Base-by-base conservation (phyloP, 2,113 vertebrate species). In the Chlamydotis undulata region DNA sequence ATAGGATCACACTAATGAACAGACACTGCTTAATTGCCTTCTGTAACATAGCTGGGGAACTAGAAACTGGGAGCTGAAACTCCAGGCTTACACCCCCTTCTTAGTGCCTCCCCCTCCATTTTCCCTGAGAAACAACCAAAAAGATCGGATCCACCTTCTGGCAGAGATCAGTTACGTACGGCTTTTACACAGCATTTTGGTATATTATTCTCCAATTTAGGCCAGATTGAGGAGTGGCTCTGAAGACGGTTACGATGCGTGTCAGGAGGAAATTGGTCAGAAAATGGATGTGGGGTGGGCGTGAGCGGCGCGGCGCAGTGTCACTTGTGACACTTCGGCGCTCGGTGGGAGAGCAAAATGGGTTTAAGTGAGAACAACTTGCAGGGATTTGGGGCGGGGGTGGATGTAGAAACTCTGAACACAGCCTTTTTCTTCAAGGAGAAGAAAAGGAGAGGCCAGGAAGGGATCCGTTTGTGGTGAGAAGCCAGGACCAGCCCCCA, bases 261-360 rank as follows among this genome's bases (percentile, higher is more conserved):
- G 67, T 91, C 93, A 93, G 86, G 71, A 93, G 87, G 93, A 94
- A 94, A 83, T 77, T 92, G 94, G 86, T 96, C 92, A 95, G 94
- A 91, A 96, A 95, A 91, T 87, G 94, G 81, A 7, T 94, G 83
- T 59, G 0, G 9, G 89, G 96, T 96, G 67, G 94, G 94, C 5
- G 85, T 85, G 82, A 89, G 74, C 31, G 69, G 70, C 7, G 0
- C 2, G 1, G 94, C 57, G 7, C 49, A 37, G 92, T 28, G 68
- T 26, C 76, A 92, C 69, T 89, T 31, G 2, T 60, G 80, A 67
- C 45, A 1, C 89, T 53, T 52, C 0, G 8, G 81, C 31, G 6
- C 71, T 76, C 80, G 9, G 94, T 82, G 81, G 89, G 95, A 94
- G 82, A 77, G 75, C 39, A 69, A 77, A 93, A 95, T 70, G 43